phyloP scores from a whole-genome alignment of 92 coral and sea anemone genomes.

The Siderastrea radians region DNA sequence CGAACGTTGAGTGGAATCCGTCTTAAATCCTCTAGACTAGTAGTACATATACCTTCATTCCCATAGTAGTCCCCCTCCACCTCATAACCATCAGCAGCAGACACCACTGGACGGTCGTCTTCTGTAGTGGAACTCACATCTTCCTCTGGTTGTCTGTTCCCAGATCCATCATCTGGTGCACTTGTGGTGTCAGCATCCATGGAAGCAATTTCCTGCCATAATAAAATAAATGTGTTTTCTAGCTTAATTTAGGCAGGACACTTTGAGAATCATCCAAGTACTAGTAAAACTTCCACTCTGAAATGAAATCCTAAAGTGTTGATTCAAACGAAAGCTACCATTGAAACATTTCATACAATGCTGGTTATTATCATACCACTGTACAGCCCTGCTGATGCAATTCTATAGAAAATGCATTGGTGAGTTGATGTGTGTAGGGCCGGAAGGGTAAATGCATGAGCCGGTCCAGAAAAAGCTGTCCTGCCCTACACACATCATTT shows the following conservation, averaged over 20 bases:
- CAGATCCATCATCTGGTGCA: constrained; percentile 33
- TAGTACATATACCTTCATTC: constrained; percentile 11
- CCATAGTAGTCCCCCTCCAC: background rate
- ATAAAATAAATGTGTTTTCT: background rate
- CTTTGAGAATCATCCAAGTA: background rate
- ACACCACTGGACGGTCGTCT: constrained; percentile 12
- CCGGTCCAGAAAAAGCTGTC: too few species aligned
- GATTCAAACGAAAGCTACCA: too few species aligned
- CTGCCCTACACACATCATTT: too few species aligned
- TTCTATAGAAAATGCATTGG: too few species aligned
- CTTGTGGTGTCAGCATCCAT: constrained; percentile 79
- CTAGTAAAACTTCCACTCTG: too few species aligned
- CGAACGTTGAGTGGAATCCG: too few species aligned
- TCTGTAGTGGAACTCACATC: constrained; percentile 73
- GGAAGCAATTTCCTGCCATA: constrained; percentile 77
- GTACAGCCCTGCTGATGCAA: too few species aligned
- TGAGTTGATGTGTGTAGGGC: too few species aligned
- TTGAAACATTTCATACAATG: too few species aligned
- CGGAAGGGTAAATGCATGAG: too few species aligned
- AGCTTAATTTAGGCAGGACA: background rate
- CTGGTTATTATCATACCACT: too few species aligned
- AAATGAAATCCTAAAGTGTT: too few species aligned
- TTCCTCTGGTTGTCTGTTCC: constrained; percentile 40
- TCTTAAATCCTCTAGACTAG: background rate
- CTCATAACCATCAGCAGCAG: constrained; percentile 13